Evolutionary conservation across 2,888 invertebrate genomes (phyloP).

Genomic region (Agrilus cyanescens): DNA sequence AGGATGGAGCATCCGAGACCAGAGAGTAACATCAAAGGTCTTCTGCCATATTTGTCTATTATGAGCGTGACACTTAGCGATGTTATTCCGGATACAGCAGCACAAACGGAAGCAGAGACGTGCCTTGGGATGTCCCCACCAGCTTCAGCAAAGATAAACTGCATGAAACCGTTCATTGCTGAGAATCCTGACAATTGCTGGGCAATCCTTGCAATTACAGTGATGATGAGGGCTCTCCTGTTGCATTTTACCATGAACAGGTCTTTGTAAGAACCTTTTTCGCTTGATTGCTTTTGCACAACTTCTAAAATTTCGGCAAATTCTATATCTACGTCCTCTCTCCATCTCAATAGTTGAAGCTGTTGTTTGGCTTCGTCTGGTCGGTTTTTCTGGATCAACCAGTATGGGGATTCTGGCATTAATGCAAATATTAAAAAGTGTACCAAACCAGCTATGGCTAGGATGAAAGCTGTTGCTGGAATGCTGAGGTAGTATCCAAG

Average conservation of each 20-base stretch:
- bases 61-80: too few species aligned
- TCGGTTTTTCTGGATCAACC: slow-evolving; percentile 21
- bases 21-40: too few species aligned
- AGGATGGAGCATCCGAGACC: too few species aligned
- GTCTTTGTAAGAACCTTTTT: slow-evolving; percentile 21
- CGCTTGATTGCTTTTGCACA: slow-evolving; percentile 23
- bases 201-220: slow-evolving; percentile 17
- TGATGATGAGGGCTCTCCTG: slow-evolving; percentile 20
- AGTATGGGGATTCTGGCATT: slow-evolving; percentile 28
- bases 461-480: slow-evolving; percentile 13
- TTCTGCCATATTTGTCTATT: too few species aligned
- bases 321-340: slow-evolving; percentile 21
- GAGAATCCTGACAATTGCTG: slow-evolving; percentile 24
- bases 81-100: too few species aligned
- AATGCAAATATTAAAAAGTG: slow-evolving; percentile 17
- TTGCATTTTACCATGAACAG: slow-evolving; percentile 22
- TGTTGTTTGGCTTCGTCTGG: slow-evolving; percentile 19
- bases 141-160: slow-evolving; percentile 26
- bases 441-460: slow-evolving; percentile 10
- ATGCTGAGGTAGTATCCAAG: slow-evolving; percentile 19
- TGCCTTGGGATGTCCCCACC: slow-evolving; percentile 21
- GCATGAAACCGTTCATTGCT: slow-evolving; percentile 22
- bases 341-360: slow-evolving; percentile 19
- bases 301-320: slow-evolving; percentile 17
- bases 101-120: too few species aligned